Evolutionary conservation across 2,888 invertebrate genomes (phyloP).

Genomic region (Uloborus plumipes): DNA sequence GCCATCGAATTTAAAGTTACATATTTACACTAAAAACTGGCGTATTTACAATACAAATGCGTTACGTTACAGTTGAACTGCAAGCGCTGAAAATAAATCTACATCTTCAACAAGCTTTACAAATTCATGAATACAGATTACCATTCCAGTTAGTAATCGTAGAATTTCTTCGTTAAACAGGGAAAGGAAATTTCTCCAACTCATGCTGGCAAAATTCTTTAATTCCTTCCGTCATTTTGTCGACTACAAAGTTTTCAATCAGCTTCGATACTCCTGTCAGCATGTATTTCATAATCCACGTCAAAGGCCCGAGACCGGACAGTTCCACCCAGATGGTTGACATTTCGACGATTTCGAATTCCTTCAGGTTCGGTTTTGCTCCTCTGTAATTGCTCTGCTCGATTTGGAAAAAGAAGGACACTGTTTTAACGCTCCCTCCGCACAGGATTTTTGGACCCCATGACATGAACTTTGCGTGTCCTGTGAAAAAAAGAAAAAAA

Average conservation of each 20-base stretch:
- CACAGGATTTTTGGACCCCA: conserved; percentile 38
- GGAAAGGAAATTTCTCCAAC: conserved; percentile 50
- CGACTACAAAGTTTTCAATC: conserved; percentile 51
- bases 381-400: conserved; percentile 47
- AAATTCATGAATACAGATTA: too few species aligned
- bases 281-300: conserved; percentile 62
- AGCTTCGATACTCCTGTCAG: conserved; percentile 57
- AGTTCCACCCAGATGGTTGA: conserved; percentile 62
- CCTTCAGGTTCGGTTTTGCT: conserved; percentile 38
- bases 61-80: too few species aligned
- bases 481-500: conserved; percentile 16
- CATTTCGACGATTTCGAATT: conserved; percentile 55
- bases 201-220: conserved; percentile 32
- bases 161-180: conserved; percentile 16
- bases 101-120: too few species aligned
- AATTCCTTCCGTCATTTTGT: conserved; percentile 36
- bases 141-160: too few species aligned
- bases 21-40: too few species aligned
- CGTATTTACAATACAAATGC: too few species aligned
- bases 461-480: conserved; percentile 60
- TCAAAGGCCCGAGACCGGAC: conserved; percentile 59
- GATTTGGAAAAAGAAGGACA: conserved; percentile 57
- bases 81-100: too few species aligned
- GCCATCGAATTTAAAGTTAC: too few species aligned
- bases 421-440: conserved; percentile 42